phyloP scores from a whole-genome alignment of 2,113 vertebrate species.

The Cynocephalus volans region DNA sequence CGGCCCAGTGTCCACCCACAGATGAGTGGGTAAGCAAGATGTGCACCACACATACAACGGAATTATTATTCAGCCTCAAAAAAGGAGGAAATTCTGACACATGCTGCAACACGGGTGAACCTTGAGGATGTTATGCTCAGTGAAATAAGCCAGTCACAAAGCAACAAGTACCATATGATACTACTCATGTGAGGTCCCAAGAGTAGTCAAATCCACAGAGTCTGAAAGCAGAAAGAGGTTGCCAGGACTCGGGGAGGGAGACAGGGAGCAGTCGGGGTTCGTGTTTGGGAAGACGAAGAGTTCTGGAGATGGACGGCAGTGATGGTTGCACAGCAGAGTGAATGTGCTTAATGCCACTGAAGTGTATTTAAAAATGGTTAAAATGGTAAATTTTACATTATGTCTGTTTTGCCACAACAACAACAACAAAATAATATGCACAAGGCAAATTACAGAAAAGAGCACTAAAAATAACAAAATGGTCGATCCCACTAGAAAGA shows the following conservation, averaged over 20 bases:
- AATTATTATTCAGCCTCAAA: not conserved
- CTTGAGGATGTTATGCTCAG: not conserved
- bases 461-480: not conserved
- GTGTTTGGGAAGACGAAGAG: not conserved
- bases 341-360: not conserved
- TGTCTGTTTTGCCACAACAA: constrained; percentile 12
- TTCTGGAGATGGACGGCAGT: not conserved
- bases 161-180: not conserved
- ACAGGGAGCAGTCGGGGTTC: not conserved
- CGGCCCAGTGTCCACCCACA: not conserved
- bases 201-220: not conserved
- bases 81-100: not conserved
- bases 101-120: not conserved
- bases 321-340: too few relatives aligned
- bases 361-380: too few relatives aligned
- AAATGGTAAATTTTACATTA: not conserved
- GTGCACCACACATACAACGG: too few relatives aligned
- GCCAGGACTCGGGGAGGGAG: not conserved
- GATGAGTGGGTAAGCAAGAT: not conserved
- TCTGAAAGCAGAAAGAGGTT: not conserved
- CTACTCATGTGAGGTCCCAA: not conserved
- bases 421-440: too few relatives aligned
- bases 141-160: not conserved
- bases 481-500: not conserved
- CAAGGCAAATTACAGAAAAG: too few relatives aligned